These are phyloP conservation scores for Poeciliopsis occidentalis DNA, from an alignment of 2,113 vertebrate genomes.

Conservation along the genomic window DNA sequence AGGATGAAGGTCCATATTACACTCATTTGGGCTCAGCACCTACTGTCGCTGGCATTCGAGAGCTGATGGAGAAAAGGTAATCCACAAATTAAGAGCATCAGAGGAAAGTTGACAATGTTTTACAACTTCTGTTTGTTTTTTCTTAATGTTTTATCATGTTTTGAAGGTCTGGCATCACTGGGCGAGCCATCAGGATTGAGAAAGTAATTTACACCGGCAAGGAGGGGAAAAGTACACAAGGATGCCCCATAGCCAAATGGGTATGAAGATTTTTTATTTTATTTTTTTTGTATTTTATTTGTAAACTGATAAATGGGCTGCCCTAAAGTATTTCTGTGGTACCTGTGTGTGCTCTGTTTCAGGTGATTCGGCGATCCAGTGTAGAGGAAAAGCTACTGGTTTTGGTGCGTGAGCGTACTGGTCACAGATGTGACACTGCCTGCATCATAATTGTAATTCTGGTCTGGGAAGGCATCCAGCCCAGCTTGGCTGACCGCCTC, in stretches of 20 bases:
- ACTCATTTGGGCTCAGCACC: constrained; percentile 96
- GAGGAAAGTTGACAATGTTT: constrained; percentile 43
- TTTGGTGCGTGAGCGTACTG: constrained; percentile 89
- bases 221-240: constrained; percentile 97
- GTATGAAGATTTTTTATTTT: constrained; percentile 76
- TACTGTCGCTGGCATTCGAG: constrained; percentile 91
- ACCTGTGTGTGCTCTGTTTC: constrained; percentile 24
- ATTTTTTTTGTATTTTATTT: background rate
- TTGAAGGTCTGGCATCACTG: constrained; percentile 90
- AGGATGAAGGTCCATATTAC: constrained; percentile 99
- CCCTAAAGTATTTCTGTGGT: background rate
- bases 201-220: constrained; percentile 96
- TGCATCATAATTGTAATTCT: constrained; percentile 93
- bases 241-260: constrained; percentile 99
- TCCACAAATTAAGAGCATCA: constrained; percentile 68
- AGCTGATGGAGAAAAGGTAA: constrained; percentile 96
- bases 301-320: background rate
- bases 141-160: constrained; percentile 26
- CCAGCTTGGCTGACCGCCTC: constrained; percentile 85
- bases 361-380: constrained; percentile 91
- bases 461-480: constrained; percentile 93
- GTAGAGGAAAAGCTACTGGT: constrained; percentile 93
- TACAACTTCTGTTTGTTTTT: background rate
- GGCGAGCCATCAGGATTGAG: constrained; percentile 93
- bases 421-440: constrained; percentile 88